Conservation (phyloP, 1,140 invertebrate species). For the Saccostrea cuccullata region DNA sequence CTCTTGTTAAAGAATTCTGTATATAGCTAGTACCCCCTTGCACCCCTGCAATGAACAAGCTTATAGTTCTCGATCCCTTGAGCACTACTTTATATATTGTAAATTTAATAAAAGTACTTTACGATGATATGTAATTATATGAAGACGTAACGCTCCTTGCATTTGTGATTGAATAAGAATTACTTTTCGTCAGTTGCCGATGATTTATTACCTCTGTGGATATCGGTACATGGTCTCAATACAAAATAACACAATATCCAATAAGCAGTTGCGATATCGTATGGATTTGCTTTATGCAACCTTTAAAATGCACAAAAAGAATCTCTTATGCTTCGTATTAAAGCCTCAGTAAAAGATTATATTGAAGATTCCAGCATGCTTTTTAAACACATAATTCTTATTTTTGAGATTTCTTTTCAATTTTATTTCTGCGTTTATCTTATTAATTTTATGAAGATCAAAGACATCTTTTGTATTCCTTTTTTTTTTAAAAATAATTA, state of each 20-base stretch:
- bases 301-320: not conserved
- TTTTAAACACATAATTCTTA: not conserved
- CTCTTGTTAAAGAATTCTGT: too few species aligned
- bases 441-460: not conserved
- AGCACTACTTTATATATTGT: not conserved
- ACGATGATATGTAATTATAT: not conserved
- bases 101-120: not conserved
- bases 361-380: not conserved
- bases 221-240: not conserved
- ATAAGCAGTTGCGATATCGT: not conserved
- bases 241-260: not conserved
- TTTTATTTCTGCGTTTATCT: not conserved
- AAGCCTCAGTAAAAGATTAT: not conserved
- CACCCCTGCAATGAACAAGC: too few species aligned
- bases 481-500: too few species aligned
- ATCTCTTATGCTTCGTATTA: not conserved
- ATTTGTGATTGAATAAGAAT: not conserved
- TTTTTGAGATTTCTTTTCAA: not conserved
- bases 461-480: not conserved
- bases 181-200: not conserved
- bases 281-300: not conserved
- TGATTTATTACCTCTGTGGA: not conserved
- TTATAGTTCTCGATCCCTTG: not conserved
- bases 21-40: too few species aligned
- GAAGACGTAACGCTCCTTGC: not conserved